phyloP scores from a whole-genome alignment of 2,797 vertebrate species.

The Dendrocincla fuliginosa region DNA sequence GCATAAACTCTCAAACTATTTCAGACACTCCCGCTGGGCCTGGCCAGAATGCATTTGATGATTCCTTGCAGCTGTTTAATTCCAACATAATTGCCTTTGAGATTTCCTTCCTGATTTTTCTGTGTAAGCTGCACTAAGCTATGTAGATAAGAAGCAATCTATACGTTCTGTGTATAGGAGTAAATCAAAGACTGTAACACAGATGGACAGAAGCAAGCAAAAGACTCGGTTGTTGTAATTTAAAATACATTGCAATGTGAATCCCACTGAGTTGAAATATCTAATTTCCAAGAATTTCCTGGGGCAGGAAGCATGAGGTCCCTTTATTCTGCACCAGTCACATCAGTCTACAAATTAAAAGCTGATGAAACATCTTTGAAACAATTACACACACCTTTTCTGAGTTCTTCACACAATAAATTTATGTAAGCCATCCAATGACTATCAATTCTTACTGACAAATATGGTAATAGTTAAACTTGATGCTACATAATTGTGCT shows the following conservation, averaged over 20 bases:
- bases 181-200: slow-evolving; percentile 20
- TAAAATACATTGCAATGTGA: slow-evolving; percentile 57
- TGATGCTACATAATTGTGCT: slow-evolving; percentile 27
- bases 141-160: slow-evolving; percentile 38
- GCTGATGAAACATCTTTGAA: slow-evolving; percentile 51
- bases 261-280: slow-evolving; percentile 51
- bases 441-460: slow-evolving; percentile 10
- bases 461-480: slow-evolving; percentile 1
- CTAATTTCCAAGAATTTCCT: slow-evolving; percentile 52
- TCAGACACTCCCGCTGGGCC: neutral
- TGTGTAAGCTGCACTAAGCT: slow-evolving; percentile 27
- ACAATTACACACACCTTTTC: slow-evolving; percentile 47
- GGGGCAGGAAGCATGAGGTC: slow-evolving; percentile 1
- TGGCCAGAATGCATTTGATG: neutral
- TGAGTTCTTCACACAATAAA: slow-evolving; percentile 1
- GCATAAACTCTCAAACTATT: neutral
- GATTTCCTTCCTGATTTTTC: slow-evolving; percentile 41
- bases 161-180: neutral
- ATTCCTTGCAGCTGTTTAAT: slow-evolving; percentile 51
- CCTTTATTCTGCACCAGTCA: neutral
- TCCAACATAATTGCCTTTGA: slow-evolving; percentile 49
- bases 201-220: slow-evolving; percentile 35
- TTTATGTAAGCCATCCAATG: neutral
- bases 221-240: slow-evolving; percentile 12
- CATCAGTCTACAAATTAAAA: slow-evolving; percentile 47